Base-by-base conservation (phyloP, 2,797 vertebrate genomes). In the Jordanella pulchra region DNA sequence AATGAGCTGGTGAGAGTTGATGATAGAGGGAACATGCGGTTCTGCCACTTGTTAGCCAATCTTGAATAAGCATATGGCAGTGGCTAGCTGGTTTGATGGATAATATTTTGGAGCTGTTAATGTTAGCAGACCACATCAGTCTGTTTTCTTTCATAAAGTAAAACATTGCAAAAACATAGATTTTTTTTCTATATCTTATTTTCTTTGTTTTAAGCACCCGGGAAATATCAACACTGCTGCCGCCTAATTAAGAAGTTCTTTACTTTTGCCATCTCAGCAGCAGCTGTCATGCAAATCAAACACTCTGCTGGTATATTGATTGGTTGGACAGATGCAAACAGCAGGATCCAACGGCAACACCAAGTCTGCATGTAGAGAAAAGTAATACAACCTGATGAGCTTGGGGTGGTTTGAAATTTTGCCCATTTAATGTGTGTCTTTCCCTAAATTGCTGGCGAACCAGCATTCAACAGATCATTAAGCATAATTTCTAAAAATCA, bases 221-320 rank as follows among this genome's bases (percentile, higher is more conserved):
- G 12, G 45, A 21, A 58, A 55, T 69, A 63, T 58, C 44, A 23
- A 28, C 17, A 21, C 64, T 50, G 64, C 30, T 55, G 47, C 14
- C 45, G 42, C 69, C 35, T 81, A 48, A 61, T 70, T 47, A 51
- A 23, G 28, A 14, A 66, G 39, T 55, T 58, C 11, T 17, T 42
- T 39, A 51, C 71, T 72, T 71, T 69, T 55, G 44, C 67, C 70
- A 30, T 80, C 68, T 84, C 53, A 35, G 53, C 77, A 58, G 65
- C 51, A 48, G 84, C 70, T 84, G 75, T 69, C 75, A 80, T 83
- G 82, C 83, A 89, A 80, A 89, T 83, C 80, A 76, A 79, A 88
- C 75, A 68, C 80, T 81, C 83, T 45, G 79, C 86, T 85, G 85
- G 55, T 67, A 86, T 91, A 90, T 91, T 81, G 91, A 93, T 91